Conservation (phyloP, 64 coral and sea anemone species). For the Catalaphyllia jardinei region DNA sequence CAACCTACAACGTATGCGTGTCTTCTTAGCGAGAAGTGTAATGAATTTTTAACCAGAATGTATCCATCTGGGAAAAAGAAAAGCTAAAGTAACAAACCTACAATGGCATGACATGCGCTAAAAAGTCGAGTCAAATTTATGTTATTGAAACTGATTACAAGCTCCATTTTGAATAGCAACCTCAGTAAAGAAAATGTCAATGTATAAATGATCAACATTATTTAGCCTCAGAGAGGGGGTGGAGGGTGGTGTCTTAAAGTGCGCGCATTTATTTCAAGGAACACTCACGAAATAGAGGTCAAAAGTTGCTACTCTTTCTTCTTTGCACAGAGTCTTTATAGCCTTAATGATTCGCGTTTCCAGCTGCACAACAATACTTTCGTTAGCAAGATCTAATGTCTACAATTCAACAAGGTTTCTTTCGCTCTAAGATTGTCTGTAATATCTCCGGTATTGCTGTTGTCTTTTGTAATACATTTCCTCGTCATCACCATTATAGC, state of each 20-base stretch:
- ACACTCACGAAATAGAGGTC: too few species aligned
- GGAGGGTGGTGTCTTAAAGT: too few species aligned
- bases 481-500: neutral
- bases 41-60: neutral
- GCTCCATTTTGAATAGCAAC: too few species aligned
- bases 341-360: neutral
- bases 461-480: neutral
- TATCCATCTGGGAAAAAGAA: neutral
- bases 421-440: neutral
- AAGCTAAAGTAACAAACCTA: neutral
- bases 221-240: too few species aligned
- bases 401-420: neutral
- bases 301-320: neutral
- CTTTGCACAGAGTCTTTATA: neutral
- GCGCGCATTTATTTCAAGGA: too few species aligned
- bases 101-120: too few species aligned
- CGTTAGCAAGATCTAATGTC: neutral
- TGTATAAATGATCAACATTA: too few species aligned
- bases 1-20: neutral
- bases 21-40: neutral
- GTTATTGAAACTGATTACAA: too few species aligned
- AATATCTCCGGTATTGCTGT: slow-evolving; percentile 4
- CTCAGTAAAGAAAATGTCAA: too few species aligned
- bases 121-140: too few species aligned
- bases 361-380: neutral